Conservation (phyloP, 2,113 vertebrate species). For the Melierax canorus region DNA sequence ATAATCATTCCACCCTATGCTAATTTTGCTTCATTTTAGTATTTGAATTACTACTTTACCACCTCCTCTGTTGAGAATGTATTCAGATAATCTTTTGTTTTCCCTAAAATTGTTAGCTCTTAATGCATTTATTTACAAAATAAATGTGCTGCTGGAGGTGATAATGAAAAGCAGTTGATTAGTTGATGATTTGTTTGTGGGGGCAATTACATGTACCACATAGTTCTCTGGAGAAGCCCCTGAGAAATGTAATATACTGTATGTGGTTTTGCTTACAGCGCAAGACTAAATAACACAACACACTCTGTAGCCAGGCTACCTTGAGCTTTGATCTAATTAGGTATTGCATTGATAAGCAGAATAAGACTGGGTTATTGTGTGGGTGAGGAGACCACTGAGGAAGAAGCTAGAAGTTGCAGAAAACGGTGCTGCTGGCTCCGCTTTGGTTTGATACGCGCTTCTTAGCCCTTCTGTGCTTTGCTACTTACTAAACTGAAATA, state of each 20-base stretch:
- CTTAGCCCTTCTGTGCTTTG: neutral
- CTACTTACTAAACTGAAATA: neutral
- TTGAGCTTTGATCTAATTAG: conserved; percentile 40
- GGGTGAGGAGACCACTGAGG: neutral
- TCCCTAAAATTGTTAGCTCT: conserved; percentile 45
- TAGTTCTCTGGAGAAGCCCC: conserved; percentile 22
- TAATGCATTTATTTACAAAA: conserved; percentile 66
- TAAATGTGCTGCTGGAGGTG: conserved; percentile 51
- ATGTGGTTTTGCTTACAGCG: conserved; percentile 25
- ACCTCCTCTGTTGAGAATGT: neutral
- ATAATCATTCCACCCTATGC: conserved; percentile 42
- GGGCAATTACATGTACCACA: conserved; percentile 55
- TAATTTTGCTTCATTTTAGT: conserved; percentile 46
- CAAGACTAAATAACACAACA: conserved; percentile 7
- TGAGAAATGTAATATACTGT: conserved; percentile 40
- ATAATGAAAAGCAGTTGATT: conserved; percentile 67
- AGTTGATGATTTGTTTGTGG: conserved; percentile 63
- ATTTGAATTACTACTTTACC: conserved; percentile 52
- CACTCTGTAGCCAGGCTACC: neutral
- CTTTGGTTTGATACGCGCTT: neutral
- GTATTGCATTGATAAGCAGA: neutral
- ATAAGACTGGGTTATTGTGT: neutral
- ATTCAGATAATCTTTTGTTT: conserved; percentile 62
- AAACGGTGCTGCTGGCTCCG: neutral
- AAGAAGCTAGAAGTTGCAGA: neutral